phyloP scores from a whole-genome alignment of 2,888 invertebrate genomes.

The Galeopsomyia nigrocyanea region DNA sequence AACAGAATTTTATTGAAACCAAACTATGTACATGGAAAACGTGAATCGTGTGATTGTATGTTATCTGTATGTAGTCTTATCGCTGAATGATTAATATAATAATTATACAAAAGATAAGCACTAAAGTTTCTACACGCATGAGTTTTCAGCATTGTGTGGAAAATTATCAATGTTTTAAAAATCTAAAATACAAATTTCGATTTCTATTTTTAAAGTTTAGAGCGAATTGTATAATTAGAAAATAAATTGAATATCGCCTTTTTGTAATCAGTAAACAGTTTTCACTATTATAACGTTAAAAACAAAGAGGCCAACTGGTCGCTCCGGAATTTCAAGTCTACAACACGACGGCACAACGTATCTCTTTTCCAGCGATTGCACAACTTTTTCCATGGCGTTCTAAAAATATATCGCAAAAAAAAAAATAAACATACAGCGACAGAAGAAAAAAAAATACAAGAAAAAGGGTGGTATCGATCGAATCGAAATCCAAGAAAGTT shows the following conservation, averaged over 20 bases:
- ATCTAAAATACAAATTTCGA: not conserved
- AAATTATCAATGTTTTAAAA: slow-evolving; percentile 6
- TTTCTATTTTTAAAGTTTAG: not conserved
- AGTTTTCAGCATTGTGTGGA: slow-evolving; percentile 18
- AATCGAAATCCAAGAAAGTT: not conserved
- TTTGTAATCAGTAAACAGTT: slow-evolving; percentile 8
- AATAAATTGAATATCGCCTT: not conserved
- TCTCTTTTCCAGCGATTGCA: slow-evolving; percentile 16
- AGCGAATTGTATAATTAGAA: not conserved
- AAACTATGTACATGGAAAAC: slow-evolving; percentile 9
- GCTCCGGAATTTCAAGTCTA: slow-evolving; percentile 36
- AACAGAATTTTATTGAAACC: slow-evolving; percentile 12
- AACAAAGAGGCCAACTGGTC: slow-evolving; percentile 25
- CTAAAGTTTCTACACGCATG: slow-evolving; percentile 15
- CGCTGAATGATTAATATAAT: slow-evolving; percentile 31
- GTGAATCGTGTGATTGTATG: slow-evolving; percentile 18
- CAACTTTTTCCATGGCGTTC: slow-evolving; percentile 20
- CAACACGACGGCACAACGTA: slow-evolving; percentile 6
- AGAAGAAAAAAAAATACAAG: not conserved
- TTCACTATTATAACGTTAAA: slow-evolving; percentile 11
- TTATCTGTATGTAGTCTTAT: slow-evolving; percentile 40
- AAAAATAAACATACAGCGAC: not conserved
- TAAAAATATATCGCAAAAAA: slow-evolving; percentile 22
- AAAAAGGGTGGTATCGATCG: slow-evolving; percentile 1
- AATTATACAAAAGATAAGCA: slow-evolving; percentile 35